Conservation (phyloP, 1,140 invertebrate genomes). For the Zaprionus nigranus region DNA sequence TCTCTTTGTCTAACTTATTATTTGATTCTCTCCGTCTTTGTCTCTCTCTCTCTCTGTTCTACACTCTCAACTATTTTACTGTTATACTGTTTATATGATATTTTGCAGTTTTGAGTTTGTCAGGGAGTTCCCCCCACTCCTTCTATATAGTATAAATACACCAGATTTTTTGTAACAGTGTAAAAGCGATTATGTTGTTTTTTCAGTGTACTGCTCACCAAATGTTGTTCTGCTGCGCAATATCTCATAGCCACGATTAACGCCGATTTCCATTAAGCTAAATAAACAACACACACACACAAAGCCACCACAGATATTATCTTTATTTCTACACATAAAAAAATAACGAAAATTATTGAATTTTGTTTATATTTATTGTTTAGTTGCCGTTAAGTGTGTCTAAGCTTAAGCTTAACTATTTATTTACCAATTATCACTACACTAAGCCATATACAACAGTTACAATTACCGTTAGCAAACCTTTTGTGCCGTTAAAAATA, state of each 20-base stretch:
- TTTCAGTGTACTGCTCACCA: conserved; percentile 80
- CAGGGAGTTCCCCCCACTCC: neutral
- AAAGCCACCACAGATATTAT: conserved; percentile 10
- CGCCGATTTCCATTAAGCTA: conserved; percentile 70
- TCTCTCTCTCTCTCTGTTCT: conserved; percentile 26
- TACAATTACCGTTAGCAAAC: conserved; percentile 32
- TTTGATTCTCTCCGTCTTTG: conserved; percentile 40
- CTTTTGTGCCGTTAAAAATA: conserved; percentile 50
- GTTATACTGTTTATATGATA: conserved; percentile 20
- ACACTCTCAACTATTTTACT: conserved; percentile 5
- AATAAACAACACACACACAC: conserved; percentile 33
- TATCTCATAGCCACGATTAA: conserved; percentile 71
- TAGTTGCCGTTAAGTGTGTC: conserved; percentile 57
- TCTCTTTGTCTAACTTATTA: conserved; percentile 18
- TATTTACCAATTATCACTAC: conserved; percentile 22
- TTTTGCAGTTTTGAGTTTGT: conserved; percentile 29
- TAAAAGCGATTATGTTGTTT: conserved; percentile 82
- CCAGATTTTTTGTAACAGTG: conserved; percentile 74
- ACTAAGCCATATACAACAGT: conserved; percentile 25
- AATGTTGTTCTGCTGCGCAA: conserved; percentile 75
- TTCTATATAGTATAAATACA: conserved; percentile 49
- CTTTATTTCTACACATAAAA: conserved; percentile 23
- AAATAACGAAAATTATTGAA: conserved; percentile 15
- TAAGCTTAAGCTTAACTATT: conserved; percentile 39
- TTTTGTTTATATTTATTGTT: conserved; percentile 46